These are phyloP conservation scores for Dryocosmus kuriphilus DNA, from an alignment of 2,888 invertebrate genomes.

Conservation along the genomic window DNA sequence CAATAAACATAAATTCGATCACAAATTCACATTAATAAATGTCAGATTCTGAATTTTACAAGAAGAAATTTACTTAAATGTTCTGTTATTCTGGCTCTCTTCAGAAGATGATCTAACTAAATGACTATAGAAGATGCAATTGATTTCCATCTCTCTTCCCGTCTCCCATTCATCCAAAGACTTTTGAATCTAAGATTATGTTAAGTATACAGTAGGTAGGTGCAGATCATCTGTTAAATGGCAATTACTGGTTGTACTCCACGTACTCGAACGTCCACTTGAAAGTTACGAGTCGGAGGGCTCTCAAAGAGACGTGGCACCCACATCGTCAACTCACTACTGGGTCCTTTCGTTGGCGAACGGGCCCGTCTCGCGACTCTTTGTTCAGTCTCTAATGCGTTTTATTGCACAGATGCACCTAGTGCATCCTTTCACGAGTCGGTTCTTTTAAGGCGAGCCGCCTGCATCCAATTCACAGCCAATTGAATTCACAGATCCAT, in stretches of 20 bases:
- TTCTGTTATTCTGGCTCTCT: background rate
- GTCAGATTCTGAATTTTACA: slow-evolving; percentile 13
- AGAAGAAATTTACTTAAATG: slow-evolving; percentile 1
- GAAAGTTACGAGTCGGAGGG: slow-evolving; percentile 44
- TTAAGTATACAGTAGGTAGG: background rate
- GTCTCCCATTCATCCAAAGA: background rate
- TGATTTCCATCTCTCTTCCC: background rate
- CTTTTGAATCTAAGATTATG: background rate
- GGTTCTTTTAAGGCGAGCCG: slow-evolving; percentile 55
- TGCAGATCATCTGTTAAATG: slow-evolving; percentile 15
- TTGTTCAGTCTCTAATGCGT: slow-evolving; percentile 52
- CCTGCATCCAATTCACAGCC: slow-evolving; percentile 68
- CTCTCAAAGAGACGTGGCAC: slow-evolving; percentile 49
- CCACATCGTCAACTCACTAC: slow-evolving; percentile 55
- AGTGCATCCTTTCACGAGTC: slow-evolving; percentile 55
- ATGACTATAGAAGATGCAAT: background rate
- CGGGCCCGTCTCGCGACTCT: slow-evolving; percentile 41
- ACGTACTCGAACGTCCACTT: slow-evolving; percentile 43
- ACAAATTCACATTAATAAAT: slow-evolving; percentile 33
- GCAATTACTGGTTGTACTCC: slow-evolving; percentile 28
- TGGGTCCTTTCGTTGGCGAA: slow-evolving; percentile 24
- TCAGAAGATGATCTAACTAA: background rate
- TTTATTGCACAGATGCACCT: slow-evolving; percentile 55
- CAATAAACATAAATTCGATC: background rate
- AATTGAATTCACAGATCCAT: slow-evolving; percentile 76